Evolutionary conservation across 2,888 invertebrate genomes (phyloP).

Genomic region (Cataglyphis altisquamis): DNA sequence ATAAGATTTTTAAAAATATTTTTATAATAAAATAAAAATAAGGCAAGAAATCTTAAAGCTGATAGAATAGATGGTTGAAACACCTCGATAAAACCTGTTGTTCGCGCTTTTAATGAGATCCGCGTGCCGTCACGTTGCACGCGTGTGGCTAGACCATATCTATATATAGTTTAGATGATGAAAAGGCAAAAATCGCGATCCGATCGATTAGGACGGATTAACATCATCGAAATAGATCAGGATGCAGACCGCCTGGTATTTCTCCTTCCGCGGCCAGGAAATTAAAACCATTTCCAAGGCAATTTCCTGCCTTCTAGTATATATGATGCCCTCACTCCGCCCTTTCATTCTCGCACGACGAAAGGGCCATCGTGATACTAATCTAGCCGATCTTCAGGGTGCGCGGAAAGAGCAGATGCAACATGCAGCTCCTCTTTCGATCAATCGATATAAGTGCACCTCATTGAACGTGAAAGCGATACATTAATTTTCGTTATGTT

Average conservation of each 20-base stretch:
- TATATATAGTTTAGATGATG: conserved; percentile 7
- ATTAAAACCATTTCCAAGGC: conserved; percentile 59
- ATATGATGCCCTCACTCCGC: conserved; percentile 15
- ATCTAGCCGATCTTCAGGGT: conserved; percentile 63
- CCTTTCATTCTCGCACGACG: conserved; percentile 37
- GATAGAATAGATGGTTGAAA: not conserved
- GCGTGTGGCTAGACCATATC: not conserved
- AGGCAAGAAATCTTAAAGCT: not conserved
- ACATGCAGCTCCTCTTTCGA: conserved; percentile 56
- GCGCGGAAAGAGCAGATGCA: conserved; percentile 60
- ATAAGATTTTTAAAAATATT: too few species aligned
- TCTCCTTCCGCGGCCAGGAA: conserved; percentile 27
- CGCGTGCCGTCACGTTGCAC: conserved; percentile 15
- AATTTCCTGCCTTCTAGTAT: conserved; percentile 37
- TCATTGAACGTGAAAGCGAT: conserved; percentile 50
- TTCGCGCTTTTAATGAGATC: conserved; percentile 3
- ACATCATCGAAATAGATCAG: conserved; percentile 24
- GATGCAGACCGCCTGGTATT: not conserved
- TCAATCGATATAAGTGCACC: conserved; percentile 30
- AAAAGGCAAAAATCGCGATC: conserved; percentile 31
- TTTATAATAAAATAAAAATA: not conserved
- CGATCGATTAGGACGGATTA: conserved; percentile 48
- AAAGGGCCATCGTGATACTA: conserved; percentile 65
- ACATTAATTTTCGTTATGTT: conserved; percentile 27
- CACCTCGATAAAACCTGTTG: not conserved